Base-by-base conservation (phyloP, 2,113 vertebrate species). In the Mohoua ochrocephala region DNA sequence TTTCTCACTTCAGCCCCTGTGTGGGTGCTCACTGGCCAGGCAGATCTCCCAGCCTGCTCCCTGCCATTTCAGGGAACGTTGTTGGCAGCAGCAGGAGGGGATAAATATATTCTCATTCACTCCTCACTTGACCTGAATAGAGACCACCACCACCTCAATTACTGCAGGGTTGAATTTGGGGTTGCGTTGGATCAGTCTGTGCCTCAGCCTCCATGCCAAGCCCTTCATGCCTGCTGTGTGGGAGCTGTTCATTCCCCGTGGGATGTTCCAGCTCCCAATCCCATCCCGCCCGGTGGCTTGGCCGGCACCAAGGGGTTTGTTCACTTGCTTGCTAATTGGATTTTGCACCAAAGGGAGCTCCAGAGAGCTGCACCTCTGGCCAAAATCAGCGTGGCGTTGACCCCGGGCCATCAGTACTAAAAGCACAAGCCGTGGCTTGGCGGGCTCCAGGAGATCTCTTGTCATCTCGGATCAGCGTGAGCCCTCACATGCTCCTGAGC, bases 271-370 rank as follows among this genome's bases (percentile, higher is more conserved):
- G 13, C 57, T 81, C 64, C 52, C 57, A 35, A 0, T 22, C 63
- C 5, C 4, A 42, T 67, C 41, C 80, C 0, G 0, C 35, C 35
- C 0, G 0, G 35, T 14, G 65, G n/a, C 84, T 74, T 39, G 44
- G 54, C 73, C 64, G 20, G 30, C 53, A 50, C 10, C 0, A 24
- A 74, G 42, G 63, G 39, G 6, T 53, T 87, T 41, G 59, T 69
- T 74, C 81, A 8, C 42, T 93, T 15, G 35, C n/a, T 78, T 67
- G 35, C 39, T 91, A 59, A 93, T 70, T 54, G 63, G 33, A 16
- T 89, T 95, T 92, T 87, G 70, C 42, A 70, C 74, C 2, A 0
- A 65, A 61, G 45, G 52, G 77, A 24, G 4, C 60, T 82, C 65
- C 69, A 33, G 1, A 0, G 50, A 57, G 23, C 65, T 63, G 42